Conservation (phyloP, 2,888 invertebrate genomes). For the Prenolepis imparis region DNA sequence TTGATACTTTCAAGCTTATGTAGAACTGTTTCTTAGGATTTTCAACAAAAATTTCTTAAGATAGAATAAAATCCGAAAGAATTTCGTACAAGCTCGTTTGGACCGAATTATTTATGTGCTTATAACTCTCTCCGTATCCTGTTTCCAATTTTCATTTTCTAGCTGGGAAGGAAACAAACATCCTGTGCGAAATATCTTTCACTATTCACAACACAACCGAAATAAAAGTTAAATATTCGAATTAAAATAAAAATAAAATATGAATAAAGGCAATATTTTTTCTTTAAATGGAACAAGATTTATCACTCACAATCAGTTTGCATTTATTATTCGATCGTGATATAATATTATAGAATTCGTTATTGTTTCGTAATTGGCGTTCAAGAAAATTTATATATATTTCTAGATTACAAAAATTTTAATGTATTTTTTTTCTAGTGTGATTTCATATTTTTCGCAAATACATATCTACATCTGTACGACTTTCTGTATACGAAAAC, state of each 20-base stretch:
- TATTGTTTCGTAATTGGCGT: background rate
- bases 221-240: background rate
- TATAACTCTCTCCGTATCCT: constrained; percentile 14
- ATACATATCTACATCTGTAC: background rate
- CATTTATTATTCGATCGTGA: constrained; percentile 16
- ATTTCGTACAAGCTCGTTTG: constrained; percentile 35
- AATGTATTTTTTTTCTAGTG: background rate
- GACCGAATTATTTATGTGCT: background rate
- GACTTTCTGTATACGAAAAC: background rate
- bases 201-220: background rate
- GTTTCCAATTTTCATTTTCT: constrained; percentile 11
- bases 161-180: background rate
- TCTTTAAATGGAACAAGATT: background rate
- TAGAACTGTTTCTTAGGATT: constrained; percentile 52
- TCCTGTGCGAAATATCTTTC: background rate
- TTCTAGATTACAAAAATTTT: background rate
- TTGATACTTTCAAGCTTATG: constrained; percentile 40
- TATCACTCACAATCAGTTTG: background rate
- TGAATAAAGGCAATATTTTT: background rate
- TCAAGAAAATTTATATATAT: constrained; percentile 32
- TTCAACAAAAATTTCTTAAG: constrained; percentile 44
- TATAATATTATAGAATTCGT: background rate
- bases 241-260: background rate
- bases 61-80: constrained; percentile 45
- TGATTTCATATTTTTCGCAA: background rate